Conservation (phyloP, 2,888 invertebrate genomes). For the Odiellus spinosus region DNA sequence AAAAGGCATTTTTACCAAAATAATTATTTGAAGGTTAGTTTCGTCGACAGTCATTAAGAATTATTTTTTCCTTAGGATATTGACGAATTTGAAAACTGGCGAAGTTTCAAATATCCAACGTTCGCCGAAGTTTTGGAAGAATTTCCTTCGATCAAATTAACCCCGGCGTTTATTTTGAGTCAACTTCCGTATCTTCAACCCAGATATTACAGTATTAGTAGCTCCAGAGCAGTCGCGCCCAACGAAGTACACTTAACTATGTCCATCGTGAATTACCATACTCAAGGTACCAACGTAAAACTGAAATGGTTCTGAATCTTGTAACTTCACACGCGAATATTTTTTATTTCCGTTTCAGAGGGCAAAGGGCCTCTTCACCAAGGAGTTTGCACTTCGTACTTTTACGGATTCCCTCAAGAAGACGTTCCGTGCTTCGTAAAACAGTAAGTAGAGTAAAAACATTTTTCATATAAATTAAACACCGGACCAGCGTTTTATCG, state of each 20-base stretch:
- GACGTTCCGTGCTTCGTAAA: constrained; percentile 18
- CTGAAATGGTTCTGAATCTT: too few species aligned
- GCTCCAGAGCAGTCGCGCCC: constrained; percentile 23
- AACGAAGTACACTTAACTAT: constrained; percentile 29
- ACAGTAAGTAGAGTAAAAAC: constrained; percentile 13
- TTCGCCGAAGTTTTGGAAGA: constrained; percentile 27
- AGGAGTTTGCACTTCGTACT: constrained; percentile 16
- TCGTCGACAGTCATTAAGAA: neutral
- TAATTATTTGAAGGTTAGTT: neutral
- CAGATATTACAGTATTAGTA: constrained; percentile 30
- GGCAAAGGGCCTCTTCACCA: constrained; percentile 11
- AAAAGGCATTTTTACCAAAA: too few species aligned
- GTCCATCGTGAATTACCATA: constrained; percentile 26
- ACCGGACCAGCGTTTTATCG: too few species aligned
- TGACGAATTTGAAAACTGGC: constrained; percentile 28
- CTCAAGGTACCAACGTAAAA: constrained; percentile 23
- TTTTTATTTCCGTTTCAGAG: too few species aligned
- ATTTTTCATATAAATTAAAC: too few species aligned
- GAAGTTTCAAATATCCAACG: constrained; percentile 23
- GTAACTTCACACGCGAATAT: too few species aligned
- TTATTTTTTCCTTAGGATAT: constrained; percentile 1
- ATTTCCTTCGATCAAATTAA: constrained; percentile 27
- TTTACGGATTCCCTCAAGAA: constrained; percentile 8
- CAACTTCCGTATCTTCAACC: constrained; percentile 30
- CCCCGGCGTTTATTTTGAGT: constrained; percentile 26